Base-by-base conservation (phyloP, 2,888 invertebrate species). In the Microctonus aethiopoides region DNA sequence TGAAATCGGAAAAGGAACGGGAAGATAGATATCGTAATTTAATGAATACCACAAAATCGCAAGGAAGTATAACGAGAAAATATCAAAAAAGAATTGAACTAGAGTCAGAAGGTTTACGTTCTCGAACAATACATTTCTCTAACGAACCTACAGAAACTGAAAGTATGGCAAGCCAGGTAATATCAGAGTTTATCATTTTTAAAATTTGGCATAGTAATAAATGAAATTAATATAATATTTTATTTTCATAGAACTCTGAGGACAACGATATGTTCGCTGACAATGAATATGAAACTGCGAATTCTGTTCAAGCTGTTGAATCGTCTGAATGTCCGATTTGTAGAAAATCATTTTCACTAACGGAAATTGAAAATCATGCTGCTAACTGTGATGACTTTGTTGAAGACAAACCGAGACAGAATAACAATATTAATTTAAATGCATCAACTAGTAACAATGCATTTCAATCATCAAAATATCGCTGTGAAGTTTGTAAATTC, bases 321-420 rank as follows among this genome's bases (percentile, higher is more conserved):
- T 11, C n/a, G 29, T 20, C 66, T 13, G 10, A 59, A 46, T 84
- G 84, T 67, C 84, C 84, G 3, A 83, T 84, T 56, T 84, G 84
- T 67, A 77, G 75, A 56, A 75, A 77, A 56, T 56, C 29, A 9
- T 84, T 82, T 36, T 67, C 78, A 24, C 52, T 10, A 36, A 70
- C 75, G 11, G 68, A 78, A 36, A 82, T 84, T 68, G 77, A 79
- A 62, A 61, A 54, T 32, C 84, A 84, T 68, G 84, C 84, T 16
- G 79, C 79, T 2, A 72, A 67, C 36, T 84, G 84, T 34, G 74
- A 79, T 13, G 79, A 78, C 65, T 84, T 60, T 41, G 29, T 63
- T n/a, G 34, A 67, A n/a, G 20, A 22, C 7, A 13, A 67, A 54
- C 20, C 39, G 34, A 16, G 36, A 13, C 32, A 32, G 3, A 51